Percentiles rank a stretch among this genome's conserved stretches.
These are phyloP conservation scores for Gonatopus flavifemur DNA, from an alignment of 1,140 invertebrate genomes.

Conservation along the genomic window DNA sequence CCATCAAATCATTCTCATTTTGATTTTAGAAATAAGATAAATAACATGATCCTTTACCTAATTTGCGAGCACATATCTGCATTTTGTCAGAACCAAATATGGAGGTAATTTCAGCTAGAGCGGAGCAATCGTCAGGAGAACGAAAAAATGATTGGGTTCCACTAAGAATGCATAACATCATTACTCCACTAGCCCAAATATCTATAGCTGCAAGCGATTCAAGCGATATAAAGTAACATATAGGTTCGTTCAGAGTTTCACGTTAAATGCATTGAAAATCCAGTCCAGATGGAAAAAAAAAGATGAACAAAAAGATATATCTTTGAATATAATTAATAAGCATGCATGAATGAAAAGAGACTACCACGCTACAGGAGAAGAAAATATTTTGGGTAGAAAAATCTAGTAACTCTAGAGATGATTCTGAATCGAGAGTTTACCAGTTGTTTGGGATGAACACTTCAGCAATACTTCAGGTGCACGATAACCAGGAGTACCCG, in stretches of 20 bases:
- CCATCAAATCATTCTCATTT: too few species aligned
- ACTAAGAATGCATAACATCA: constrained; percentile 78
- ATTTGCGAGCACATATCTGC: constrained; percentile 66
- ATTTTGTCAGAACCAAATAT: constrained; percentile 76
- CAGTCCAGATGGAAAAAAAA: too few species aligned
- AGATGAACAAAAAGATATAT: too few species aligned
- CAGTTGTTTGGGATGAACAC: constrained; percentile 72
- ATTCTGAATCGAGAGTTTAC: constrained; percentile 55
- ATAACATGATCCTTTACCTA: too few species aligned
- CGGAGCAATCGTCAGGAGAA: constrained; percentile 77
- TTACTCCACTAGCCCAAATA: constrained; percentile 87
- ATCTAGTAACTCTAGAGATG: too few species aligned
- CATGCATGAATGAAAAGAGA: too few species aligned
- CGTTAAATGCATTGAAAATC: too few species aligned
- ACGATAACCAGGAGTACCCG: constrained; percentile 88
- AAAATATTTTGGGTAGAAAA: too few species aligned
- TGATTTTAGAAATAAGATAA: constrained; percentile 8
- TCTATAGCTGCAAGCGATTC: constrained; percentile 69
- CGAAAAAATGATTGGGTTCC: constrained; percentile 83
- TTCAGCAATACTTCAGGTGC: constrained; percentile 87
- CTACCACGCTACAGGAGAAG: too few species aligned
- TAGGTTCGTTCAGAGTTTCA: too few species aligned
- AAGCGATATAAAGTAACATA: not conserved
- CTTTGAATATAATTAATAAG: too few species aligned
- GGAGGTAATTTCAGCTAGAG: constrained; percentile 80